These are phyloP conservation scores for Vanessa atalanta DNA, from an alignment of 1,140 invertebrate species.

Conservation along the genomic window DNA sequence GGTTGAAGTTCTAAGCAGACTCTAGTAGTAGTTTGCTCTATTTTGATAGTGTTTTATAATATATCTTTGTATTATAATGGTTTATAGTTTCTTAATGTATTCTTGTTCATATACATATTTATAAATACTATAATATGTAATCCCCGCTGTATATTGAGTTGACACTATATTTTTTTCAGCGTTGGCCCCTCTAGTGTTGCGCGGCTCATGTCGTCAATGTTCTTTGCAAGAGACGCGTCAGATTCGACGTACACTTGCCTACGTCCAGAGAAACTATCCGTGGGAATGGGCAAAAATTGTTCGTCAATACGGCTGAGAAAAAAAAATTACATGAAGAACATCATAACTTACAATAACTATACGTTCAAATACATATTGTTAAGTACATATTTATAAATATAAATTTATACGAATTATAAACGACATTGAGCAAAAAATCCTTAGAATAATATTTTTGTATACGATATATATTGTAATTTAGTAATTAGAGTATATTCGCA, in stretches of 20 bases:
- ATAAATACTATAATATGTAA: background rate
- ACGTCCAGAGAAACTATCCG: slow-evolving; percentile 85
- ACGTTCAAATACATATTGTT: background rate
- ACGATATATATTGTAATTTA: too few species aligned
- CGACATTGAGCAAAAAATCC: too few species aligned
- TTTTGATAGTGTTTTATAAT: too few species aligned
- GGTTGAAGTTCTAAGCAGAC: too few species aligned
- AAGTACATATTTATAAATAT: background rate
- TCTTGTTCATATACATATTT: background rate
- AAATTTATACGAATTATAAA: too few species aligned
- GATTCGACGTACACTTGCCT: slow-evolving; percentile 85
- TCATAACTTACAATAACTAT: background rate
- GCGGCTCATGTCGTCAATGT: slow-evolving; percentile 86
- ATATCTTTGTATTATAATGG: too few species aligned
- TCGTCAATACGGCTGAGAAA: slow-evolving; percentile 81
- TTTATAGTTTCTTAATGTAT: background rate
- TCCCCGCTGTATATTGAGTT: too few species aligned
- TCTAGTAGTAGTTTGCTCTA: too few species aligned
- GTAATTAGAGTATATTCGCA: too few species aligned
- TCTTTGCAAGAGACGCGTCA: slow-evolving; percentile 83
- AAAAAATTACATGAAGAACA: background rate
- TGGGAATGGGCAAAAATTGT: slow-evolving; percentile 87
- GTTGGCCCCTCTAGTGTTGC: slow-evolving; percentile 85
- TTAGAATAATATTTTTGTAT: too few species aligned
- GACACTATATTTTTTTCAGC: slow-evolving; percentile 74